Evolutionary conservation across 2,797 vertebrate genomes (phyloP).

Genomic region (Steatocranus sp.): DNA sequence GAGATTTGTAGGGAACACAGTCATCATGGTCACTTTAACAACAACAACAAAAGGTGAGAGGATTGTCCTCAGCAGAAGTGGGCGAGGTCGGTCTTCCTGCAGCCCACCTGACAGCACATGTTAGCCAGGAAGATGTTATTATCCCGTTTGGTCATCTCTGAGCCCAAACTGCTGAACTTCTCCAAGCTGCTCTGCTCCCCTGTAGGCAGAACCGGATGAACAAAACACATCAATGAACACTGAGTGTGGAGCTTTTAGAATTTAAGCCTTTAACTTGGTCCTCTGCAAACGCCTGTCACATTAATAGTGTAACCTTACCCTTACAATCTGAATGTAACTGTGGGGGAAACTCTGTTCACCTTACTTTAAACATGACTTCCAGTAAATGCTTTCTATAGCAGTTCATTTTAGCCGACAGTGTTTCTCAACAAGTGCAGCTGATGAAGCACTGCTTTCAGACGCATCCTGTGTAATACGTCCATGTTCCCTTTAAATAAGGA

Average conservation of each 20-base stretch:
- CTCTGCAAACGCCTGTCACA: not conserved
- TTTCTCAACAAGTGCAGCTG: not conserved
- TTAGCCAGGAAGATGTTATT: constrained; percentile 64
- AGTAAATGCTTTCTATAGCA: not conserved
- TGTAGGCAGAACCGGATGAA: constrained; percentile 34
- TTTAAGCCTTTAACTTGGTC: not conserved
- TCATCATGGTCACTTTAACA: constrained; percentile 8
- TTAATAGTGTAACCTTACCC: too few relatives aligned
- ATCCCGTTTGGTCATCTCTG: constrained; percentile 58
- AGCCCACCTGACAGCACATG: constrained; percentile 77
- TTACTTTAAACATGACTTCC: not conserved
- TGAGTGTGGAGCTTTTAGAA: not conserved
- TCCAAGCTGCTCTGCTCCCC: constrained; percentile 61
- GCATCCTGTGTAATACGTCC: not conserved
- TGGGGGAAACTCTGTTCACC: not conserved
- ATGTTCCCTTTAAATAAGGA: constrained; percentile 27
- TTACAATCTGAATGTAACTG: not conserved
- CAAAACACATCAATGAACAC: not conserved
- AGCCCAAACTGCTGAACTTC: constrained; percentile 9
- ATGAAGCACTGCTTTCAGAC: not conserved
- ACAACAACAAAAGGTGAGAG: not conserved
- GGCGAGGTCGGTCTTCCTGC: constrained; percentile 77
- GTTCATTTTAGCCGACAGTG: not conserved
- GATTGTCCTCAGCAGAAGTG: constrained; percentile 71
- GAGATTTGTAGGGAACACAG: not conserved